phyloP scores from a whole-genome alignment of 2,113 vertebrate genomes.

The Acanthisitta chloris region DNA sequence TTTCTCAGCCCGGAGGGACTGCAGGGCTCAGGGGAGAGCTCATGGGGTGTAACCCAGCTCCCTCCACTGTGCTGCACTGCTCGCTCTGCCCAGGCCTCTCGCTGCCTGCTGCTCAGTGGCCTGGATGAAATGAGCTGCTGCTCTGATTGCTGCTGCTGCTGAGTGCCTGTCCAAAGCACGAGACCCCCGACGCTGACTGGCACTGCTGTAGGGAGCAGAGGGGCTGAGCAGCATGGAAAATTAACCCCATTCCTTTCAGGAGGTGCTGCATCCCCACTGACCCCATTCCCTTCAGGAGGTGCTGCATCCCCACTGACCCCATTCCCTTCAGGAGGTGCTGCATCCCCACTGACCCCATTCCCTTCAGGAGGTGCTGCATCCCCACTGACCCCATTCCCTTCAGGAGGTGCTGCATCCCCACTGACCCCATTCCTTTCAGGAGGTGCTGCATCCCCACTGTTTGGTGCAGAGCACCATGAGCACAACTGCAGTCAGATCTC shows the following conservation, averaged over 20 bases:
- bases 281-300: neutral
- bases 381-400: neutral
- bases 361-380: neutral
- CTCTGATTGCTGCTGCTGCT: neutral
- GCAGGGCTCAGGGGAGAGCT: neutral
- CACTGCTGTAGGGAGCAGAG: neutral
- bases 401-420: neutral
- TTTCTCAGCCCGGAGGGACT: conserved; percentile 1
- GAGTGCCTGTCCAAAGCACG: neutral
- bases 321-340: neutral
- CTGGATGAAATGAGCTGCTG: conserved; percentile 29
- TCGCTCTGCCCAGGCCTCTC: neutral
- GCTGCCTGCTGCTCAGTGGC: conserved; percentile 37
- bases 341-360: neutral
- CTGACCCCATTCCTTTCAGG: neutral
- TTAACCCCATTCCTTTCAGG: neutral
- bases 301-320: neutral
- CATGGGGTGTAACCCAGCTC: conserved; percentile 18
- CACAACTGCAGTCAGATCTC: fast-evolving
- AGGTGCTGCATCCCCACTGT: neutral
- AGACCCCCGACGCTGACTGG: neutral
- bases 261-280: neutral
- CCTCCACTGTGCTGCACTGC: neutral
- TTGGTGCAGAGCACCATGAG: neutral
- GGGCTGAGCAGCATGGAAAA: neutral